A percentile compares a stretch with the other conserved stretches of the same genome.
phyloP scores from a whole-genome alignment of 2,113 vertebrate species.

The Miniopterus natalensis region DNA sequence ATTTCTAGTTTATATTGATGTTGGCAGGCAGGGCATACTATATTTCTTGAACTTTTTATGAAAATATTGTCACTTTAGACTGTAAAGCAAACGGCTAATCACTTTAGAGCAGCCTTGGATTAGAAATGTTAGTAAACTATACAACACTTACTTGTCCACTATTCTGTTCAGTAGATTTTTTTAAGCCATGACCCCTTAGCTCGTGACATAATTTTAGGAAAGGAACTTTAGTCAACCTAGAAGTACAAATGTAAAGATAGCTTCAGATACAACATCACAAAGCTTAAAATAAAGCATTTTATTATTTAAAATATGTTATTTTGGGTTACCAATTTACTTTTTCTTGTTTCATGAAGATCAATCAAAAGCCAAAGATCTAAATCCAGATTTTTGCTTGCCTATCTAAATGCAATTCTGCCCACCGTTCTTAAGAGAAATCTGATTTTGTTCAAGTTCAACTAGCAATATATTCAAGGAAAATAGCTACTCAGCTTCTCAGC shows the following conservation, averaged over 20 bases:
- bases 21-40: rapidly evolving
- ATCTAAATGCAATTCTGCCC: neutral
- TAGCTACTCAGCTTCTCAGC: too few relatives aligned
- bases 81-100: neutral
- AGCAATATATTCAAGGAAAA: neutral
- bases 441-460: neutral
- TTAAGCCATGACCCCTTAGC: neutral
- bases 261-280: neutral
- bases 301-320: neutral
- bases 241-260: neutral
- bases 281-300: neutral
- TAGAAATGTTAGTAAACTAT: neutral
- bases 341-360: neutral
- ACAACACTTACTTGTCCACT: neutral
- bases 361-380: neutral
- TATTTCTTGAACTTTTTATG: neutral
- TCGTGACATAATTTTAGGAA: neutral
- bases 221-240: neutral
- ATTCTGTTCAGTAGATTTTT: neutral
- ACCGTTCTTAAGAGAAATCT: neutral
- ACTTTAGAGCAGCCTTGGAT: neutral
- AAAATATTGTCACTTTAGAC: neutral
- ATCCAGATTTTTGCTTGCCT: neutral
- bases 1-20: neutral
- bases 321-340: neutral